Evolutionary conservation across 2,113 vertebrate genomes (phyloP).

Genomic region (Lepisosteus osseus): DNA sequence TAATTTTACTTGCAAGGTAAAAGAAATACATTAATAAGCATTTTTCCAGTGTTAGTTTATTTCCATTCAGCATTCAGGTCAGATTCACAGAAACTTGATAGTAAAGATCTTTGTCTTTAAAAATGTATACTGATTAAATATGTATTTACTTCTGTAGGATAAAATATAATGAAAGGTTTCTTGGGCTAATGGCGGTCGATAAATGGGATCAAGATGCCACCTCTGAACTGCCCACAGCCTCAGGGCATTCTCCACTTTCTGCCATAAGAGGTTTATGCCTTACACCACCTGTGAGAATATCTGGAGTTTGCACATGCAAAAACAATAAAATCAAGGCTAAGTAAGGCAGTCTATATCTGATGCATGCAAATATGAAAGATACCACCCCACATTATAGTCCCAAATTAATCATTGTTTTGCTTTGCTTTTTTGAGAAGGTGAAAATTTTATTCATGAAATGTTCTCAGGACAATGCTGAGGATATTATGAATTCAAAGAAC

Average conservation of each 20-base stretch:
- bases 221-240: constrained; percentile 33
- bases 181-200: constrained; percentile 14
- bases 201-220: constrained; percentile 16
- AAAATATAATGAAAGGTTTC: constrained; percentile 7
- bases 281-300: constrained; percentile 14
- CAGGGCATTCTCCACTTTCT: constrained; percentile 36
- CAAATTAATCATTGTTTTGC: background rate
- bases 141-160: background rate
- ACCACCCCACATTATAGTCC: background rate
- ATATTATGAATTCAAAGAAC: constrained; percentile 36
- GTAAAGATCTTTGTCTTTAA: background rate
- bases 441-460: constrained; percentile 20
- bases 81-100: too few species aligned
- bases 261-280: constrained; percentile 18
- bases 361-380: background rate
- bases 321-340: background rate
- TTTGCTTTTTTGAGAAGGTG: background rate
- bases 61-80: too few species aligned
- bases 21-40: too few species aligned
- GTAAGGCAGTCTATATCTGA: background rate
- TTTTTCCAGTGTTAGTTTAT: too few species aligned
- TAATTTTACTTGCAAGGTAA: too few species aligned
- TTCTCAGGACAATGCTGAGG: constrained; percentile 19
- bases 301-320: background rate
- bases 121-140: constrained; percentile 8